phyloP scores from a whole-genome alignment of 2,113 vertebrate genomes.

The Barbus barbus region DNA sequence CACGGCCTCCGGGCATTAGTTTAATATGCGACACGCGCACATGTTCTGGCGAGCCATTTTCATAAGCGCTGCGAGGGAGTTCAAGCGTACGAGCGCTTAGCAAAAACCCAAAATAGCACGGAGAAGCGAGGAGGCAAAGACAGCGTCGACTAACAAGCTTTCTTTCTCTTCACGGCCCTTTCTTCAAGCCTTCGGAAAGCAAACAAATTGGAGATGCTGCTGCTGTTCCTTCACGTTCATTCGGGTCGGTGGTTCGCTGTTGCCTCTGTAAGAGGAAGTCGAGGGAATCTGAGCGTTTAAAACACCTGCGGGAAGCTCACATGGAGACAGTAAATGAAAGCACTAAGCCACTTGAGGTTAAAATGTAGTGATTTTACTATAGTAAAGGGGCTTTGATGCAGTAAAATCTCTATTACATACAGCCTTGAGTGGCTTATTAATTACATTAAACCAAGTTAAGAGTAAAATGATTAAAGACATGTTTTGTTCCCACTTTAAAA shows the following conservation, averaged over 20 bases:
- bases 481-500: background rate
- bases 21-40: background rate
- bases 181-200: background rate
- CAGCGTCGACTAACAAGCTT: slow-evolving; percentile 15
- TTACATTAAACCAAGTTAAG: background rate
- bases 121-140: background rate
- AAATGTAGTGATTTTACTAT: background rate
- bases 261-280: background rate
- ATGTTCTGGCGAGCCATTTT: background rate
- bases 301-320: background rate
- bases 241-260: background rate
- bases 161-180: background rate
- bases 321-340: background rate
- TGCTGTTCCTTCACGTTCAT: background rate
- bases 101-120: background rate
- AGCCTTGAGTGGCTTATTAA: background rate
- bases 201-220: background rate
- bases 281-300: background rate
- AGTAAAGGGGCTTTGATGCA: background rate
- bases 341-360: background rate
- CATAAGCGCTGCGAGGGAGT: slow-evolving; percentile 4
- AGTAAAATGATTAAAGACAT: background rate
- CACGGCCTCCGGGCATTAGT: background rate
- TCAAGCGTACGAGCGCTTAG: background rate
- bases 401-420: background rate